These are phyloP conservation scores for Rhynchonycteris naso DNA, from an alignment of 2,797 vertebrate genomes.

Conservation along the genomic window DNA sequence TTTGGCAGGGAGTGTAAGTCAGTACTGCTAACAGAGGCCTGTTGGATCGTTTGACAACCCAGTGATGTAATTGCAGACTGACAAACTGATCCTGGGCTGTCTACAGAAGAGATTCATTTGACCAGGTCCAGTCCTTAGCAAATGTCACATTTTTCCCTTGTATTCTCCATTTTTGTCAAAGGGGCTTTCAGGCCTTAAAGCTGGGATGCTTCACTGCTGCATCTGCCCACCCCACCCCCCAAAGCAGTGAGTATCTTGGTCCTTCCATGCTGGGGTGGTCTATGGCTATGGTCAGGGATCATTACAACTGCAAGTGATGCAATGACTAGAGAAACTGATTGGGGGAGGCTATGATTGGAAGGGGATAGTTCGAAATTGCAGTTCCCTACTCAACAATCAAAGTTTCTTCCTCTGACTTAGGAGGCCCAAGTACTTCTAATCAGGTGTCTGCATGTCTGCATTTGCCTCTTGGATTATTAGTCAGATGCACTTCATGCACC, in stretches of 20 bases:
- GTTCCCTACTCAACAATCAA: slow-evolving; percentile 23
- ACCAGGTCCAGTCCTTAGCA: background rate
- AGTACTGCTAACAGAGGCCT: background rate
- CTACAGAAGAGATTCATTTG: background rate
- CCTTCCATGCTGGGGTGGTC: background rate
- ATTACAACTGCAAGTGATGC: background rate
- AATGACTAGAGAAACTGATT: slow-evolving; percentile 8
- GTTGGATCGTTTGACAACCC: background rate
- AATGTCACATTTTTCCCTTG: background rate
- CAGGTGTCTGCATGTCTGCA: background rate
- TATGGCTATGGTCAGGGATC: background rate
- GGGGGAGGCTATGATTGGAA: slow-evolving; percentile 12
- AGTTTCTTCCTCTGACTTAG: background rate
- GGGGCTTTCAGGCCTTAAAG: background rate
- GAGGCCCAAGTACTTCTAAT: background rate
- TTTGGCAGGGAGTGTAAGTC: background rate
- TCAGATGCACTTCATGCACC: background rate
- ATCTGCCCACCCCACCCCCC: too few relatives aligned
- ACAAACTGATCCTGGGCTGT: background rate
- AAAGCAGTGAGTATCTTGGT: background rate
- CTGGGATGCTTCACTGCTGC: background rate
- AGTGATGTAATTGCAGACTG: background rate
- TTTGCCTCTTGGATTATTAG: background rate
- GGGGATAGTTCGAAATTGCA: background rate
- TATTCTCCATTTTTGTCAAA: background rate